Evolutionary conservation across 2,888 invertebrate genomes (phyloP).

Genomic region (Monopis laevigella): DNA sequence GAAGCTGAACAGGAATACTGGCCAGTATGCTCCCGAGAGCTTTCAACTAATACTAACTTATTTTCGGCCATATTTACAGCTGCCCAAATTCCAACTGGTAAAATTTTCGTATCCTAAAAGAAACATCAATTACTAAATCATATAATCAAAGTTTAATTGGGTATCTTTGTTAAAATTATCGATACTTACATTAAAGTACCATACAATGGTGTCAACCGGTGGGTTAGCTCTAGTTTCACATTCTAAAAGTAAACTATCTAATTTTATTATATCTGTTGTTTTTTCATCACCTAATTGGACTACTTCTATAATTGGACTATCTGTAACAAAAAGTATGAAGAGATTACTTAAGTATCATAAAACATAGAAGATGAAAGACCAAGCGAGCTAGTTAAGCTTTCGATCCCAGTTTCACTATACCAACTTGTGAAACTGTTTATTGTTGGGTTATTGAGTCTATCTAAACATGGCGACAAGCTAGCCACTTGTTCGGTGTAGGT

Average conservation of each 20-base stretch:
- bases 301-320: constrained; percentile 56
- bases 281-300: constrained; percentile 38
- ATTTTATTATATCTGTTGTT: constrained; percentile 43
- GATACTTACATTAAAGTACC: constrained; percentile 56
- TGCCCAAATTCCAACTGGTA: constrained; percentile 41
- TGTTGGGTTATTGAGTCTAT: too few species aligned
- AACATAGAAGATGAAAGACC: too few species aligned
- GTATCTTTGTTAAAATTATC: background rate
- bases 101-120: constrained; percentile 42
- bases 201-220: constrained; percentile 41
- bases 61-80: constrained; percentile 28
- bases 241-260: constrained; percentile 45
- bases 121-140: background rate
- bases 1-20: constrained; percentile 46
- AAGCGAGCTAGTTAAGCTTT: too few species aligned
- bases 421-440: too few species aligned
- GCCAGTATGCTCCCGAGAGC: constrained; percentile 40
- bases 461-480: too few species aligned
- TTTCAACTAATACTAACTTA: constrained; percentile 36
- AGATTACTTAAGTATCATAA: too few species aligned
- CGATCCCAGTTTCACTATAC: too few species aligned
- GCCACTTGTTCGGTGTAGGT: too few species aligned
- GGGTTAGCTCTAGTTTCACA: constrained; percentile 57
- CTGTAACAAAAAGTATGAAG: constrained; percentile 35
- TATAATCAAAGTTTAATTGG: too few species aligned